Evolutionary conservation across 1,140 invertebrate genomes (phyloP).

Genomic region (Drosophila yakuba): DNA sequence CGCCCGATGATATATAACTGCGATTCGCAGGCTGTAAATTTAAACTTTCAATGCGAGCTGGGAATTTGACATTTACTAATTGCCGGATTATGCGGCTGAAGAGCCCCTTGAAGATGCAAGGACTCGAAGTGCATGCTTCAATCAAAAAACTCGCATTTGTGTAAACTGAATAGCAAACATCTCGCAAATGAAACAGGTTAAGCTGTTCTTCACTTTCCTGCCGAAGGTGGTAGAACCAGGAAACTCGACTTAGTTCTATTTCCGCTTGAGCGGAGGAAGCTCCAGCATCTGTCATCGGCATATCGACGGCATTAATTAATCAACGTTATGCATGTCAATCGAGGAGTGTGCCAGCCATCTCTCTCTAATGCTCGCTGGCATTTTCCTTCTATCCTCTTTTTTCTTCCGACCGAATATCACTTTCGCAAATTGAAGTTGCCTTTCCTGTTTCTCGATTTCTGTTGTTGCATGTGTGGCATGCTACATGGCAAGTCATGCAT

Average conservation of each 20-base stretch:
- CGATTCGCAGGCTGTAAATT: slow-evolving; percentile 67
- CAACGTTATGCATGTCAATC: slow-evolving; percentile 46
- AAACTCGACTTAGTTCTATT: slow-evolving; percentile 22
- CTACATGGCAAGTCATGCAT: slow-evolving; percentile 70
- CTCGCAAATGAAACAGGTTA: slow-evolving; percentile 34
- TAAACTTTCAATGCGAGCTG: slow-evolving; percentile 59
- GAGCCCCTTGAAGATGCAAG: not conserved
- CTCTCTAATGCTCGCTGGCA: slow-evolving; percentile 22
- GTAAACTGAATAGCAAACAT: slow-evolving; percentile 4
- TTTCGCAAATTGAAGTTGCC: slow-evolving; percentile 72
- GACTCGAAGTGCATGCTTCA: slow-evolving; percentile 7
- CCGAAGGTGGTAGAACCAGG: not conserved
- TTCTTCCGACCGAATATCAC: slow-evolving; percentile 57
- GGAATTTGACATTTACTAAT: slow-evolving; percentile 58
- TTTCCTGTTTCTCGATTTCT: slow-evolving; percentile 33
- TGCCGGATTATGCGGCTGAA: slow-evolving; percentile 40
- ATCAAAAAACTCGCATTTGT: slow-evolving; percentile 13
- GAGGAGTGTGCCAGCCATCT: slow-evolving; percentile 12
- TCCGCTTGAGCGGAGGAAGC: slow-evolving; percentile 16
- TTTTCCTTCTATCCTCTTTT: slow-evolving; percentile 20
- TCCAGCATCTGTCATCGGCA: slow-evolving; percentile 31
- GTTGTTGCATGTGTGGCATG: slow-evolving; percentile 60
- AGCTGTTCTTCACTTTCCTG: slow-evolving; percentile 27
- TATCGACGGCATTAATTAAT: slow-evolving; percentile 65
- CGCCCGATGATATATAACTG: slow-evolving; percentile 34